Percentiles rank a stretch among this genome's conserved stretches.
Conservation (phyloP, 92 coral and sea anemone genomes). For the Siderastrea siderea region DNA sequence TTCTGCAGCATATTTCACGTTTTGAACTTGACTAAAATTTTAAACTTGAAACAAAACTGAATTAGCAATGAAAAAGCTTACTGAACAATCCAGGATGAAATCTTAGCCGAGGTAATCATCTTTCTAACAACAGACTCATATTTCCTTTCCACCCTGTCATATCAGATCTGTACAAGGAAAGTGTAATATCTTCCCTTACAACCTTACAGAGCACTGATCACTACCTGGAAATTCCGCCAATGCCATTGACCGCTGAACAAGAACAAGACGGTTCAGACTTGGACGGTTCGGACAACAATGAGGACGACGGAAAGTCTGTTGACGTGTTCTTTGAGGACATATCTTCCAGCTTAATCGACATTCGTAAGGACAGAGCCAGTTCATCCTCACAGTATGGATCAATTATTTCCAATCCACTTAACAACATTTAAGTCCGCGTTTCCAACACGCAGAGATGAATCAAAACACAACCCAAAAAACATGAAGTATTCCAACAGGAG, state of each 20-base stretch:
- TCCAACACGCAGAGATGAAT: background rate
- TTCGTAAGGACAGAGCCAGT: conserved; percentile 2
- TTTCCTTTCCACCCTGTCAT: too few species aligned
- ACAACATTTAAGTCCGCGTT: background rate
- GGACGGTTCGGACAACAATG: background rate
- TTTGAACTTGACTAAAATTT: too few species aligned
- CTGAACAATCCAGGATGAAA: too few species aligned
- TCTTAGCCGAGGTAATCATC: too few species aligned
- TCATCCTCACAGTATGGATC: background rate
- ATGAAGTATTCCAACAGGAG: too few species aligned
- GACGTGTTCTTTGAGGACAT: conserved; percentile 44
- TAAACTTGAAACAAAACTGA: too few species aligned
- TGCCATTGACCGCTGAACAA: background rate
- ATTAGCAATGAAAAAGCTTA: too few species aligned
- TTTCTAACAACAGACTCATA: background rate
- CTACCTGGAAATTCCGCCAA: conserved; percentile 2
- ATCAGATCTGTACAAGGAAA: too few species aligned
- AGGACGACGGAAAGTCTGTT: conserved; percentile 19
- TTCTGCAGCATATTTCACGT: too few species aligned
- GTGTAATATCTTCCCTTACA: too few species aligned
- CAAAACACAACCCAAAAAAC: background rate
- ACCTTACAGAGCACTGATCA: conserved; percentile 4
- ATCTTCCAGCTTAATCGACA: conserved; percentile 40
- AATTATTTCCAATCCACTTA: conserved; percentile 7
- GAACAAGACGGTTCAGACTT: background rate